These are phyloP conservation scores for Acronicta leporina DNA, from an alignment of 2,888 invertebrate species.

Conservation along the genomic window DNA sequence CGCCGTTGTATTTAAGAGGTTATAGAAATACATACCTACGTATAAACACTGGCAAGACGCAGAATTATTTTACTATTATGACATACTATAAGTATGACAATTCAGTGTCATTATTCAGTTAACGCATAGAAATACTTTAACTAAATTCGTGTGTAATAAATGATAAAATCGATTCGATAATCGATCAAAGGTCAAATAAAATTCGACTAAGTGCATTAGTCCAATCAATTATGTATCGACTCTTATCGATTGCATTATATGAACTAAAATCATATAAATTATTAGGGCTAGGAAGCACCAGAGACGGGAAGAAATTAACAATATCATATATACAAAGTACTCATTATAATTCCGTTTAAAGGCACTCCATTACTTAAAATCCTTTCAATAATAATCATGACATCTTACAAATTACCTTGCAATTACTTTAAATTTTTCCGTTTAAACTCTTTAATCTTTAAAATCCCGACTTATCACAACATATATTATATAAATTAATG, in stretches of 20 bases:
- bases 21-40: slow-evolving; percentile 2
- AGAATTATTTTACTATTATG: too few species aligned
- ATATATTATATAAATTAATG: slow-evolving; percentile 21
- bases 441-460: slow-evolving; percentile 29
- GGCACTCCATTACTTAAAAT: slow-evolving; percentile 42
- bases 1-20: not conserved
- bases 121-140: too few species aligned
- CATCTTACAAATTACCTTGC: slow-evolving; percentile 22
- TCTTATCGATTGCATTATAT: not conserved
- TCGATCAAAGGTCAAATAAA: slow-evolving; percentile 8
- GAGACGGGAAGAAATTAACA: slow-evolving; percentile 8
- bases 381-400: slow-evolving; percentile 26
- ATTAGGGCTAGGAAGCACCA: slow-evolving; percentile 24
- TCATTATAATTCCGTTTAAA: slow-evolving; percentile 32
- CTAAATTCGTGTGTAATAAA: not conserved
- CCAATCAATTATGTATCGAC: slow-evolving; percentile 4
- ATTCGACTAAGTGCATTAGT: slow-evolving; percentile 13
- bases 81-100: too few species aligned
- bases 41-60: slow-evolving; percentile 19
- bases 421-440: slow-evolving; percentile 16
- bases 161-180: slow-evolving; percentile 3
- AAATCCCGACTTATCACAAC: slow-evolving; percentile 39
- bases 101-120: too few species aligned
- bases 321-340: slow-evolving; percentile 24
- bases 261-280: slow-evolving; percentile 18